Evolutionary conservation across 1,140 invertebrate species (phyloP).

Genomic region (Leptopilina boulardi): DNA sequence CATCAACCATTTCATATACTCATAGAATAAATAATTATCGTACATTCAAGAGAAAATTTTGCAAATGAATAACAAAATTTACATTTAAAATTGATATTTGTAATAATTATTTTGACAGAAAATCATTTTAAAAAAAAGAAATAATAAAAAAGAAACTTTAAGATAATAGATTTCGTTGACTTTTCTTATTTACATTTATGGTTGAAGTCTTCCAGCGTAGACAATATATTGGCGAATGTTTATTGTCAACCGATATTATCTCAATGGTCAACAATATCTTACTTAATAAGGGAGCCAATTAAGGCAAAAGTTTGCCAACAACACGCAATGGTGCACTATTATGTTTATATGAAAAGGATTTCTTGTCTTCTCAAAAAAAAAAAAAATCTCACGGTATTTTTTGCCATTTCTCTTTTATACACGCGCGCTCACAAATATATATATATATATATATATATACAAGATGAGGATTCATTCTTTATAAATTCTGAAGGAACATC

Average conservation of each 20-base stretch:
- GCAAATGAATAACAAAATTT: too few relatives aligned
- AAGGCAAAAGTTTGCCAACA: neutral
- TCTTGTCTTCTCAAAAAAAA: neutral
- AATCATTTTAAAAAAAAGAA: neutral
- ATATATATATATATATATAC: too few relatives aligned
- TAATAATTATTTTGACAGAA: too few relatives aligned
- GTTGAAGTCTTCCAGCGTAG: too few relatives aligned
- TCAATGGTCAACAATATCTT: neutral
- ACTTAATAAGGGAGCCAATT: conserved; percentile 7
- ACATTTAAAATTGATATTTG: too few relatives aligned
- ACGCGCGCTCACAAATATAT: too few relatives aligned
- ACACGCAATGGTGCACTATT: neutral
- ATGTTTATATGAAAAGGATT: neutral
- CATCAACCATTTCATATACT: too few relatives aligned
- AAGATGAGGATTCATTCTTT: neutral
- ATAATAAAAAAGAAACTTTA: too few relatives aligned
- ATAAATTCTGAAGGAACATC: neutral
- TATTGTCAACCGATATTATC: neutral
- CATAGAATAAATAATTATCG: too few relatives aligned
- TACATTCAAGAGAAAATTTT: too few relatives aligned
- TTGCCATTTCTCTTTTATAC: neutral
- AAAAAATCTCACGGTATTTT: conserved; percentile 2
- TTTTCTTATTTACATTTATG: neutral
- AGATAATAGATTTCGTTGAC: too few relatives aligned
- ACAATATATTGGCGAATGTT: conserved; percentile 10